These are phyloP conservation scores for Chrysolina oricalcia DNA, from an alignment of 2,888 invertebrate genomes.

Conservation along the genomic window DNA sequence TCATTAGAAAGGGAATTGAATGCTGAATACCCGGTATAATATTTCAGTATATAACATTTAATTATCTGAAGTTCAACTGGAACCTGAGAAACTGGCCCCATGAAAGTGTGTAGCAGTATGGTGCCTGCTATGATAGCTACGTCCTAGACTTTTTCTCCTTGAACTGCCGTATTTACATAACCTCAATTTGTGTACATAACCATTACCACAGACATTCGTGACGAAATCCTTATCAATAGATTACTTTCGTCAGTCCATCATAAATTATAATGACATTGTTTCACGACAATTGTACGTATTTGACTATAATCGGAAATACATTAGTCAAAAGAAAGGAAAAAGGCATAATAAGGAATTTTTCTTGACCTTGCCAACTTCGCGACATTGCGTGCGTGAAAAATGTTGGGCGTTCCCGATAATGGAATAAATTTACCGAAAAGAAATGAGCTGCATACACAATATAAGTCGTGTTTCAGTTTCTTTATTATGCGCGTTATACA, in stretches of 20 bases:
- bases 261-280: constrained; percentile 2
- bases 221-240: not conserved
- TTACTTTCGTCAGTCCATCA: constrained; percentile 16
- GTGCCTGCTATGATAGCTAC: too few relatives aligned
- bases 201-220: not conserved
- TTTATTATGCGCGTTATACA: not conserved
- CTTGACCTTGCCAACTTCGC: constrained; percentile 27
- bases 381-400: constrained; percentile 23
- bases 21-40: too few relatives aligned
- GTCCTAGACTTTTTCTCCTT: too few relatives aligned
- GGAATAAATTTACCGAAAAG: constrained; percentile 20
- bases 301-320: constrained; percentile 23
- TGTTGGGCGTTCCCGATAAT: constrained; percentile 17
- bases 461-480: constrained; percentile 5
- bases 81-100: too few relatives aligned
- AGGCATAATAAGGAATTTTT: not conserved
- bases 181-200: not conserved
- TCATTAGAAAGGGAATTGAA: too few relatives aligned
- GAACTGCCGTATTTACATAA: too few relatives aligned
- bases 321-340: not conserved
- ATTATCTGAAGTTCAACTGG: too few relatives aligned
- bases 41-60: too few relatives aligned
- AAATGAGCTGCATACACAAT: constrained; percentile 1
- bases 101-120: too few relatives aligned
- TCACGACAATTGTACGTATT: not conserved